Conservation (phyloP, 2,113 vertebrate species). For the Lanius ludovicianus region DNA sequence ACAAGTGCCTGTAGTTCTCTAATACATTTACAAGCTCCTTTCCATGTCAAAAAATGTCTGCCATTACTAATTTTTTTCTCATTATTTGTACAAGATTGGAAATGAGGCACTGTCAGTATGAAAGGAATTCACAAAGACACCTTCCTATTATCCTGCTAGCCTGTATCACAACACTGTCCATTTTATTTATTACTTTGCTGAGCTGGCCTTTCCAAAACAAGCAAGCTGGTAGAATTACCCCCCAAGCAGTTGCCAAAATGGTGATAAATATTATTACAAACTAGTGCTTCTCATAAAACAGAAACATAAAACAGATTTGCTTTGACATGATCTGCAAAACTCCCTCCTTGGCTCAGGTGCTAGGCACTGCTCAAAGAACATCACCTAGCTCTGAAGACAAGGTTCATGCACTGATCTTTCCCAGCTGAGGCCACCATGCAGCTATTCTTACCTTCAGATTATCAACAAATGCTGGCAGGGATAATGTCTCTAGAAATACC, state of each 20-base stretch:
- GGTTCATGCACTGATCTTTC: not conserved
- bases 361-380: not conserved
- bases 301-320: not conserved
- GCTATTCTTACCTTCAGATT: constrained; percentile 26
- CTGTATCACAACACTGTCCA: not conserved
- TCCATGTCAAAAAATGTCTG: not conserved
- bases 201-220: not conserved
- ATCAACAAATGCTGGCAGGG: not conserved
- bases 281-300: not conserved
- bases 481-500: constrained; percentile 1
- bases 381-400: not conserved
- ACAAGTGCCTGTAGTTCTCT: not conserved
- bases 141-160: not conserved
- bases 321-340: constrained; percentile 3
- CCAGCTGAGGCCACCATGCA: not conserved
- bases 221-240: not conserved
- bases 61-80: not conserved
- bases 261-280: constrained; percentile 30
- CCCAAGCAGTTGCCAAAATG: not conserved
- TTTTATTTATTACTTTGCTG: constrained; percentile 21
- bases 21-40: not conserved
- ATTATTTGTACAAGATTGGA: constrained; percentile 10
- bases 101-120: not conserved
- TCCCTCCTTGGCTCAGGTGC: not conserved
- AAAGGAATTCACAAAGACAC: not conserved